Evolutionary conservation across 2,888 invertebrate species (phyloP), one percentile per base, ranked within the genome.

Genomic region (Apamea crenata): DNA sequence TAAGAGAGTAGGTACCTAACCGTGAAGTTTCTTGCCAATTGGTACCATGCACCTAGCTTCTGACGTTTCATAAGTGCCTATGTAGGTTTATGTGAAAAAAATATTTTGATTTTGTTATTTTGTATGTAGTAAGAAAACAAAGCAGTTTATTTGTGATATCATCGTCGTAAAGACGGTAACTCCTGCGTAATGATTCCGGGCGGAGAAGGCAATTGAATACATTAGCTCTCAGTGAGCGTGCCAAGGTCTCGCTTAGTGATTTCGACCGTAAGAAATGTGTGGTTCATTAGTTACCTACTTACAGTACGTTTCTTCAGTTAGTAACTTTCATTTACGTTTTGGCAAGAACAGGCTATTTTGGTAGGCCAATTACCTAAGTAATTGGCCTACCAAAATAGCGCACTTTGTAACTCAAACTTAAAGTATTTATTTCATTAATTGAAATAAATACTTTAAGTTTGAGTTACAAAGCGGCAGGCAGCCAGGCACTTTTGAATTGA

Each of bases 161-260:
- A 81, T 81, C 86, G 16, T 21, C n/a, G 16, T 63, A 53, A 81
- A 32, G 59, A 40, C 59, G 40, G 18, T 68, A 50, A 12, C 36
- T 69, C 25, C 44, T 53, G n/a, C 4, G 47, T 73, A 70, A 76
- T 69, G 61, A 76, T 36, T 21, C 59, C 67, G 14, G 29, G 65
- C 70, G 29, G 53, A 61, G 72, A 69, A 68, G 29, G 47, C 40
- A 81, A 83, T 85, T 83, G 72, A 61, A 85, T 61, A 47, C 85
- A 83, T 85, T 85, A 81, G 12, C 44, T 56, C 36, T 50, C 18
- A 65, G 67, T 47, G 59, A 80, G 36, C 21, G 25, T 56, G 63
- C 29, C 82, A 66, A 73, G 82, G 76, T 65, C 56, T 18, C 12
- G 7, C 16, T 25, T 32, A 53, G 21, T 29, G 50, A 71, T 68